phyloP scores from a whole-genome alignment of 2,888 invertebrate species.

The Quadriops clusia region DNA sequence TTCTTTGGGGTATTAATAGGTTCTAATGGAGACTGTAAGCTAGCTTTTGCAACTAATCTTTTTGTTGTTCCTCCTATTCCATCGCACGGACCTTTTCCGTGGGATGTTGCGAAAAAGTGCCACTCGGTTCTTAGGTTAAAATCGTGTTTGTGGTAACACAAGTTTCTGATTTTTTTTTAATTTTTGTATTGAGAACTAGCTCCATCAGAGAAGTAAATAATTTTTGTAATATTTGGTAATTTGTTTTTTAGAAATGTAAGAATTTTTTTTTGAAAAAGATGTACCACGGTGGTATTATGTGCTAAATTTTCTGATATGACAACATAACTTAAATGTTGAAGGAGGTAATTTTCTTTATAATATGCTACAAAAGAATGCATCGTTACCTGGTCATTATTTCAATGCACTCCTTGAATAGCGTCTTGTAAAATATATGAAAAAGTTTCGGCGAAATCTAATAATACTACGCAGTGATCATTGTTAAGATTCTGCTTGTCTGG shows the following conservation, averaged over 20 bases:
- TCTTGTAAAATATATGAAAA: constrained; percentile 18
- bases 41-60: constrained; percentile 8
- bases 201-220: constrained; percentile 1
- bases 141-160: neutral
- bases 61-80: constrained; percentile 10
- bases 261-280: too few relatives aligned
- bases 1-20: constrained; percentile 3
- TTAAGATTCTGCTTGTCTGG: too few relatives aligned
- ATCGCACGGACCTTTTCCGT: constrained; percentile 11
- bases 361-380: constrained; percentile 16
- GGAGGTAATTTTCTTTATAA: too few relatives aligned
- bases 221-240: too few relatives aligned
- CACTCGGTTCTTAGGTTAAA: neutral
- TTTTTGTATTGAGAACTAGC: neutral
- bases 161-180: neutral
- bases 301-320: too few relatives aligned
- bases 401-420: constrained; percentile 15
- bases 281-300: too few relatives aligned
- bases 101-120: constrained; percentile 6
- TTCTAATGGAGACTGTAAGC: neutral
- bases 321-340: too few relatives aligned
- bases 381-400: constrained; percentile 17
- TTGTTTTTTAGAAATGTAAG: too few relatives aligned
- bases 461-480: constrained; percentile 9
- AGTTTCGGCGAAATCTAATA: constrained; percentile 21